A percentile compares a stretch with the other conserved stretches of the same genome.
Conservation (phyloP, 2,888 invertebrate species). For the Tipula confusa region DNA sequence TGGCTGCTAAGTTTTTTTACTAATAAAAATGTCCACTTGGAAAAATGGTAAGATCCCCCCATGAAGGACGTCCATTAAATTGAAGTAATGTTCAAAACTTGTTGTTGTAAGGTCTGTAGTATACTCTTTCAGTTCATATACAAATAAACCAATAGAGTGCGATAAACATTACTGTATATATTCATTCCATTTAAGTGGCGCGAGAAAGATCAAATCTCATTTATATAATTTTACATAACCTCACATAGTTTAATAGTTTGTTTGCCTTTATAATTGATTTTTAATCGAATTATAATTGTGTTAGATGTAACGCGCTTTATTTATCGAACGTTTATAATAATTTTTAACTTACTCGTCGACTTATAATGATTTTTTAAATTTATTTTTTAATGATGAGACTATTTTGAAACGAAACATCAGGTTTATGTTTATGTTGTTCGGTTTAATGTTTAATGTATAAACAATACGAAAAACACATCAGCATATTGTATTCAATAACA, state of each 20-base stretch:
- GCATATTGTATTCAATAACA: not conserved
- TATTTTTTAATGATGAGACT: not conserved
- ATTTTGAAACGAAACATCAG: not conserved
- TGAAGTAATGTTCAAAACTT: too few species aligned
- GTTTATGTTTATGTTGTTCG: not conserved
- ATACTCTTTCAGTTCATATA: not conserved
- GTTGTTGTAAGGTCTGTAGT: too few species aligned
- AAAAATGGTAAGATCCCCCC: too few species aligned
- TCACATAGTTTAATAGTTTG: not conserved
- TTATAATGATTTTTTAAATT: not conserved
- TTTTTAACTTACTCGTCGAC: not conserved
- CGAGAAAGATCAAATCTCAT: not conserved
- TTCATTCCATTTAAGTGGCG: not conserved
- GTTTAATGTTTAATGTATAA: not conserved
- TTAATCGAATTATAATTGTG: constrained; percentile 8
- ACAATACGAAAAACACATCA: not conserved
- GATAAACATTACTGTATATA: too few species aligned
- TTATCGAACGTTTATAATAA: not conserved
- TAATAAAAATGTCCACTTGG: too few species aligned
- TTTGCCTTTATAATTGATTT: constrained; percentile 12
- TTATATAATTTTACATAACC: not conserved
- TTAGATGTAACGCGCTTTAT: not conserved
- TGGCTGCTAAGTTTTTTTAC: too few species aligned
- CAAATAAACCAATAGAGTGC: not conserved
- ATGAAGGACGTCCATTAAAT: too few species aligned